Percentiles rank a stretch among this genome's conserved stretches.
Conservation (phyloP, 2,113 vertebrate species). For the Picathartes gymnocephalus region DNA sequence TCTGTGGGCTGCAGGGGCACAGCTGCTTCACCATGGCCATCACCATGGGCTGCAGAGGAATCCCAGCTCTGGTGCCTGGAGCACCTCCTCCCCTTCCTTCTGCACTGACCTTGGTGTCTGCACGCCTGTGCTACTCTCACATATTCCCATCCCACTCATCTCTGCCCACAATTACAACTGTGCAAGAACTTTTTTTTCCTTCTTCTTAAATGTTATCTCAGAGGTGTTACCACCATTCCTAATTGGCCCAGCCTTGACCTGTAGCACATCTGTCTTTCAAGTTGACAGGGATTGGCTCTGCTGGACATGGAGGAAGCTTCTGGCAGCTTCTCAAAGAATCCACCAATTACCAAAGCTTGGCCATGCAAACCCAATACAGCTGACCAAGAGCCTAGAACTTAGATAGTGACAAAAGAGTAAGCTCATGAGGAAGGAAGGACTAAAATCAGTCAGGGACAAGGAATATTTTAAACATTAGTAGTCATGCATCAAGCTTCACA, state of each 20-base stretch:
- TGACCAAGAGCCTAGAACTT: not conserved
- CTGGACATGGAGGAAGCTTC: not conserved
- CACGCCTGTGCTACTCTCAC: not conserved
- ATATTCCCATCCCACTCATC: not conserved
- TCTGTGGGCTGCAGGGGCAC: not conserved
- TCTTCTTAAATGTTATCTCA: not conserved
- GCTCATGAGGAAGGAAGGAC: not conserved
- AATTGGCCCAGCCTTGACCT: not conserved
- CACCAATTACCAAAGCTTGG: not conserved
- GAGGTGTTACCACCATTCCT: rapidly evolving
- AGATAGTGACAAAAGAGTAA: not conserved
- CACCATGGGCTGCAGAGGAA: not conserved
- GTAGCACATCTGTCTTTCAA: rapidly evolving
- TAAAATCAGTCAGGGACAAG: not conserved
- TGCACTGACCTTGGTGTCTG: not conserved
- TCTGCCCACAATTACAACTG: not conserved
- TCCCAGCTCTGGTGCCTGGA: not conserved
- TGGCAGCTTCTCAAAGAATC: not conserved
- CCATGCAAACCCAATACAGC: not conserved
- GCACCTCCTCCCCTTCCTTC: not conserved
- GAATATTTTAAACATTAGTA: not conserved
- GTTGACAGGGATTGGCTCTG: not conserved
- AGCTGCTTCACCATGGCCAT: not conserved
- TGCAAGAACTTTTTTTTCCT: not conserved
- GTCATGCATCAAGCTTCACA: not conserved